phyloP scores from a whole-genome alignment of 92 coral and sea anemone species.

The Phymanthus crucifer region DNA sequence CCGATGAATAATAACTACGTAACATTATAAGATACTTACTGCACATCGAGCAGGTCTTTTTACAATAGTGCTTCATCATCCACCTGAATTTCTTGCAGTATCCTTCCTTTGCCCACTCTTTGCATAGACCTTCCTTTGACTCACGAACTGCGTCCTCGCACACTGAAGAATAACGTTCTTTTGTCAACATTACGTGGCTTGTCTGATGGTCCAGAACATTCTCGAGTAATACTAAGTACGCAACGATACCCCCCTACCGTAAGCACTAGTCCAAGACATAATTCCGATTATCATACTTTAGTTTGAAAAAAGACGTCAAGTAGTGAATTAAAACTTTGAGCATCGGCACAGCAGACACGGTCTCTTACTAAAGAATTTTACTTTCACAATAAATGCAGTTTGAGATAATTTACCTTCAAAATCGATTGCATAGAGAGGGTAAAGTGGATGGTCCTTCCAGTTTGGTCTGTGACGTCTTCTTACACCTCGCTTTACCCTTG shows the following conservation, averaged over 20 bases:
- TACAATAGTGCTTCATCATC: background rate
- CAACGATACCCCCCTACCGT: no score
- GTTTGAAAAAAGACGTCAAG: no score
- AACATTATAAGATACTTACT: background rate
- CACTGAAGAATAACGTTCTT: background rate
- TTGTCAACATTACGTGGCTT: no score
- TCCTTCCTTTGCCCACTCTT: background rate
- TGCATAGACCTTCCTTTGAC: background rate
- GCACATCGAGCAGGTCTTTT: background rate
- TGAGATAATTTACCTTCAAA: background rate
- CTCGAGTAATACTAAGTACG: no score
- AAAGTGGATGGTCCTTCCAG: conserved; percentile 2
- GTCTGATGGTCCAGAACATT: no score
- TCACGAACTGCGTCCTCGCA: background rate
- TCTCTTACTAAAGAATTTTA: no score
- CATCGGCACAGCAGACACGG: no score
- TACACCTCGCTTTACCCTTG: background rate
- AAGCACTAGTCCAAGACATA: no score
- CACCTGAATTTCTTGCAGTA: background rate
- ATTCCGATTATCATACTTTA: no score
- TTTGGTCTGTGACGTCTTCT: background rate
- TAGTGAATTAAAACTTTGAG: no score
- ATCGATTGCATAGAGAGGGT: background rate
- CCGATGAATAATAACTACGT: no score
- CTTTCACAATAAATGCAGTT: no score